phyloP scores from a whole-genome alignment of 1,140 invertebrate genomes.

The Pantala flavescens region DNA sequence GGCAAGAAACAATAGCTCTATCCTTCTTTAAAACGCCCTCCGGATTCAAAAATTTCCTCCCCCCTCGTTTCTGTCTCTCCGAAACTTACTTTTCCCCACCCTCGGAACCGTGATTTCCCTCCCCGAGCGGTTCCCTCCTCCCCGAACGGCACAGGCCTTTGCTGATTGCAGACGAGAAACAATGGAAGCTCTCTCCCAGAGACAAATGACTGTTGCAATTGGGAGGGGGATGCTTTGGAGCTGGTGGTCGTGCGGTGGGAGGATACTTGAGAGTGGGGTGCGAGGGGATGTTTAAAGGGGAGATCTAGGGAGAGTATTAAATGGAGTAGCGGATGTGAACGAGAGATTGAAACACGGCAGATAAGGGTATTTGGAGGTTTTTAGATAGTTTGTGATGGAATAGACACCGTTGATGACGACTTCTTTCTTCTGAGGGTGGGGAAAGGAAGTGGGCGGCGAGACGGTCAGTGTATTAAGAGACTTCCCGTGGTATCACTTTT shows the following conservation, averaged over 20 bases:
- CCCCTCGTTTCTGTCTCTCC: conserved; percentile 1
- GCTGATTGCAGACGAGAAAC: conserved; percentile 7
- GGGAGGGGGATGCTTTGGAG: not conserved
- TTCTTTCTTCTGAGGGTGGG: no score
- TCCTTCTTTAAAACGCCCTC: conserved; percentile 5
- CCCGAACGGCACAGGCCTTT: conserved; percentile 1
- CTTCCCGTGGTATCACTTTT: no score
- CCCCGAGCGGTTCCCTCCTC: not conserved
- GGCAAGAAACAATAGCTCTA: not conserved
- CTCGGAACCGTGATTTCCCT: not conserved
- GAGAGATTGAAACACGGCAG: conserved; percentile 2
- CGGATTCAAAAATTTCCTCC: not conserved
- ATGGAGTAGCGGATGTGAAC: not conserved
- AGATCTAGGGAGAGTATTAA: not conserved
- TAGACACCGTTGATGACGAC: no score
- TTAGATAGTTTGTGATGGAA: no score
- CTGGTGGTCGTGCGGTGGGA: not conserved
- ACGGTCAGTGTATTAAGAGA: no score
- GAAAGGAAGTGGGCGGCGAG: no score
- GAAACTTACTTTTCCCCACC: not conserved
- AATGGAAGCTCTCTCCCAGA: conserved; percentile 4
- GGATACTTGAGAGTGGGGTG: not conserved
- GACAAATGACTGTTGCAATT: conserved; percentile 9
- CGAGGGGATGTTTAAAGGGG: not conserved
- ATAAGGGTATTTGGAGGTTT: not conserved